Conservation (phyloP, 1,140 invertebrate genomes). For the Cyclina sinensis region DNA sequence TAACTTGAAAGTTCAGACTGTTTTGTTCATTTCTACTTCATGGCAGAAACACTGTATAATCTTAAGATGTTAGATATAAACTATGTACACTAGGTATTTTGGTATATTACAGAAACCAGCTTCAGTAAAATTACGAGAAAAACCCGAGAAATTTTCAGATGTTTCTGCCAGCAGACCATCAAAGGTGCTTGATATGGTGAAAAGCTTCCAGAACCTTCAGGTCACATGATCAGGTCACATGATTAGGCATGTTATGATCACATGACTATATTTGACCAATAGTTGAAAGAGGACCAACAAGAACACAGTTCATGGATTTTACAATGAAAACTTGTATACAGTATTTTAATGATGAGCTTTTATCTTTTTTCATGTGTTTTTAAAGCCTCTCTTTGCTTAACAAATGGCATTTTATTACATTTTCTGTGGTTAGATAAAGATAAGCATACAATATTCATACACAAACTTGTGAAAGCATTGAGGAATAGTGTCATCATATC, state of each 20-base stretch:
- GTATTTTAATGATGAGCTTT: no score
- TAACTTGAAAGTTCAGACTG: background rate
- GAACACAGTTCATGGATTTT: background rate
- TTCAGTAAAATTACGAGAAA: conserved; percentile 44
- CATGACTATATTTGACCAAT: background rate
- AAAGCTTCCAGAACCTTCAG: conserved; percentile 82
- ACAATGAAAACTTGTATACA: background rate
- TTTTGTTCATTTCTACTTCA: background rate
- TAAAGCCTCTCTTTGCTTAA: no score
- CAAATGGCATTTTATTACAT: no score
- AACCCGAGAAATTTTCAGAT: conserved; percentile 63
- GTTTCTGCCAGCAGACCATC: conserved; percentile 67
- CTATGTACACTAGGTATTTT: background rate
- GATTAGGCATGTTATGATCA: background rate
- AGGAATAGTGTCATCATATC: no score
- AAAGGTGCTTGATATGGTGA: conserved; percentile 82
- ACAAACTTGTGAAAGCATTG: no score
- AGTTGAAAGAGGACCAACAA: background rate
- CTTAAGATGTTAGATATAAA: no score
- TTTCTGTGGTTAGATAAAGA: no score
- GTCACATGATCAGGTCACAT: conserved; percentile 64
- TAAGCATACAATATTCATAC: no score
- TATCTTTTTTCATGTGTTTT: no score
- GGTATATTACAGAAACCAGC: conserved; percentile 52
- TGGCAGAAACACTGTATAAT: no score